Evolutionary conservation across 1,140 invertebrate species (phyloP).

Genomic region (Drosophila chauvacae): DNA sequence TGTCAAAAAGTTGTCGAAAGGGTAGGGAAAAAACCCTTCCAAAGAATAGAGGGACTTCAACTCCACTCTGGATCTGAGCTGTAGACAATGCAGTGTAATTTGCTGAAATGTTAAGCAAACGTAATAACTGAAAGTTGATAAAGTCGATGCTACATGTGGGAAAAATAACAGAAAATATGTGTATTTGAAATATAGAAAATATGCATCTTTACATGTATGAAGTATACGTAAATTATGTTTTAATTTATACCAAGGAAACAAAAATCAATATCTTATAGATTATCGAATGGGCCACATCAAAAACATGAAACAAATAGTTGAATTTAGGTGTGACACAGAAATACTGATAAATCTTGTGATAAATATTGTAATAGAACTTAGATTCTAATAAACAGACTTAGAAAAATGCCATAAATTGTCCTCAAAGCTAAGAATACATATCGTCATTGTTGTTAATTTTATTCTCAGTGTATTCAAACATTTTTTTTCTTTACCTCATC

Average conservation of each 20-base stretch:
- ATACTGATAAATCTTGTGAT: no score
- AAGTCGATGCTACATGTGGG: conserved; percentile 39
- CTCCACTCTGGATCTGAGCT: conserved; percentile 36
- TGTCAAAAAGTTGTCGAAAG: conserved; percentile 30
- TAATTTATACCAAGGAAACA: neutral
- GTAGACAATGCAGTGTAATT: conserved; percentile 74
- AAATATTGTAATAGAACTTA: neutral
- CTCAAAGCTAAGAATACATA: neutral
- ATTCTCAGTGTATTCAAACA: neutral
- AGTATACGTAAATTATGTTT: neutral
- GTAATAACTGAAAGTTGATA: conserved; percentile 75
- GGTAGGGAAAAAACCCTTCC: conserved; percentile 7
- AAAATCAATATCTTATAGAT: neutral
- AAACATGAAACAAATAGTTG: neutral
- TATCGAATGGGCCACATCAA: neutral
- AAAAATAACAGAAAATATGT: conserved; percentile 23
- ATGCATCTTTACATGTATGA: neutral
- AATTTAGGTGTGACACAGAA: neutral
- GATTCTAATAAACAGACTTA: no score
- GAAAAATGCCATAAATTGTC: neutral
- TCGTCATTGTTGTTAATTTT: neutral
- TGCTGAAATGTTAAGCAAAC: conserved; percentile 75
- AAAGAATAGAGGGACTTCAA: conserved; percentile 29
- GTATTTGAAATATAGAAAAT: neutral
- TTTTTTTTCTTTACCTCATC: conserved; percentile 4